Base-by-base conservation (phyloP, 2,113 vertebrate genomes). In the Helogale parvula region DNA sequence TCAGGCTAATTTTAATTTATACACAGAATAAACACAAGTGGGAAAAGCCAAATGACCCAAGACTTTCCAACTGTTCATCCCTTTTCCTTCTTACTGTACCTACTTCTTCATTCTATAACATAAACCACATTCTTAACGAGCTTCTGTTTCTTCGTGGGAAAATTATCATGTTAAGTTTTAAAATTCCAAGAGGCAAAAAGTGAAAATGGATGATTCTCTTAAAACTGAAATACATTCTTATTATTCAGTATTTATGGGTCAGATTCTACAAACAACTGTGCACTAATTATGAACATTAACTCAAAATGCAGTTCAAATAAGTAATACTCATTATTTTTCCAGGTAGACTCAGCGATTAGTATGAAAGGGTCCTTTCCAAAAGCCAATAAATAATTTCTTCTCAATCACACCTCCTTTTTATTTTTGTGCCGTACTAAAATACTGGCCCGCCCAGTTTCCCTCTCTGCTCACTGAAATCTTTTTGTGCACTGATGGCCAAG, bases 291-390 rank as follows among this genome's bases (percentile, higher is more conserved):
- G 41, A 88, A 97, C 88, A 97, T 80, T 86, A 90, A 88, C 17
- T 41, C 52, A 85, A 93, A 88, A 72, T 50, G 93, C 11, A 71
- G 72, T 96, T 86, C 69, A 95, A 89, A 45, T 54, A 82, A 77
- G 23, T 95, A 96, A 71, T 80, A 72, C 1, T 66, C 52, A 47
- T 91, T 96, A 47, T 91, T 96, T 71, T 90, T n/a, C n/a, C 52
- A 25, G 13, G 15, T 54, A 84, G 66, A 33, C 5, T 35, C 6
- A 82, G 41, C 38, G 65, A 35, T 29, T 54, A 90, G 16, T 47
- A 85, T 7, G 6, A 79, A 93, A 77, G 2, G 8, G 25, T 71
- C 16, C 76, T 88, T 96, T 86, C 71, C 52, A 87, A 95, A 84
- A 92, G 65, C 23, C 57, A 91, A n/a, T 2, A 47, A 31, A 66